Conservation (phyloP, 2,888 invertebrate genomes). For the Diploptera punctata region DNA sequence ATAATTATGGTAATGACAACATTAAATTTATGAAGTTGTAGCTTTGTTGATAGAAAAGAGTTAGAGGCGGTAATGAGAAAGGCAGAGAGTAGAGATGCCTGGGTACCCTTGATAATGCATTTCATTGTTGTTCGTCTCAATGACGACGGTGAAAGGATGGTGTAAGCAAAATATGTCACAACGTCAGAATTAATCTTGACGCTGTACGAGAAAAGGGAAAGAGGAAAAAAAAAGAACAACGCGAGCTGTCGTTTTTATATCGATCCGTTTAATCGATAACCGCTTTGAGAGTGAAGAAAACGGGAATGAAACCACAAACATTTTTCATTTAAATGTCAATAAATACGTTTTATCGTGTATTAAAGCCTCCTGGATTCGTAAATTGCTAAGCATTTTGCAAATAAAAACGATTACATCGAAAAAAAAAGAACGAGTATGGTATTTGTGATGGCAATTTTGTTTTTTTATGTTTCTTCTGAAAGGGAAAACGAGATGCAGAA, state of each 20-base stretch:
- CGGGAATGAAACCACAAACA: background rate
- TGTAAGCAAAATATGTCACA: background rate
- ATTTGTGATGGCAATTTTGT: no score
- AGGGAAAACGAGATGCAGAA: no score
- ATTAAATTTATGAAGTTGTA: no score
- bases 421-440: no score
- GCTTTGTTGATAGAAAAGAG: no score
- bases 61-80: no score
- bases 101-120: background rate
- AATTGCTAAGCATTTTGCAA: no score
- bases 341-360: background rate
- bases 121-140: background rate
- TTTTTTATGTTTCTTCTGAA: no score
- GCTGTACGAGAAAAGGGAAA: background rate
- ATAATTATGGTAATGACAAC: no score
- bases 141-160: background rate
- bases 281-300: background rate
- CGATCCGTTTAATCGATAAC: constrained; percentile 1
- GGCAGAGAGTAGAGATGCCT: background rate
- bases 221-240: background rate
- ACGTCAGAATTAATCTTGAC: background rate
- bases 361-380: background rate
- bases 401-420: no score
- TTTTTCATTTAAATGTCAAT: constrained; percentile 9
- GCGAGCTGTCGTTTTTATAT: background rate